Base-by-base conservation (phyloP, 1,140 invertebrate species). In the Harpegnathos saltator region DNA sequence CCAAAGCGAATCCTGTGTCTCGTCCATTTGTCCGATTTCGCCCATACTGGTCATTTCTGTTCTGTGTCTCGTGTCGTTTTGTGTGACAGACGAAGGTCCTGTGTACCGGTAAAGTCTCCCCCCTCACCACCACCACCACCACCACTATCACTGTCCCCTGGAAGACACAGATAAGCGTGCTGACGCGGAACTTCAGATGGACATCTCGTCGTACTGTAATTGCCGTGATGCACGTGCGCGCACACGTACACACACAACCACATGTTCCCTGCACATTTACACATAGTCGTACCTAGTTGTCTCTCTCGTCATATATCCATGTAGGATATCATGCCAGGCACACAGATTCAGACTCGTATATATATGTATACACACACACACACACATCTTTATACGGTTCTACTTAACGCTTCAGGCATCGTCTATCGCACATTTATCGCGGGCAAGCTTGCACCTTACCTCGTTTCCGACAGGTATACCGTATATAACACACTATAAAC, bases 161-260 rank as follows among this genome's bases (percentile, higher is more conserved):
- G 52, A 29, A 63, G 38, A 52, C n/a, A 24, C n/a, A 58, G 33
- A 26, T 12, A 54, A 50, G 29, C 19, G 52, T 52, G 3, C 50
- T 24, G 29, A 61, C 15, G 62, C 74, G 50, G 59, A 83, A 44
- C n/a, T 72, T 66, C 44, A 68, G 66, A 59, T 29, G 58, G 82
- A 54, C 24, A 33, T 83, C 58, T 69, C 24, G 52, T 33, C 44
- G 59, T 33, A 83, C 19, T 58, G 66, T 56, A 73, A 75, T 84
- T 83, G 75, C 26, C 65, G 73, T 84, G 73, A 77, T 86, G 87
- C 87, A 89, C 87, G 85, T 81, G 71, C 86, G 87, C 73, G 58
- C 61, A 88, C 83, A 81, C 83, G 83, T 87, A 88, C 83, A 89
- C 87, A 88, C 85, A 82, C 86, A 85, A 81, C 44, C 50, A 87